Conservation (phyloP, 2,888 invertebrate genomes). For the Diabrotica balteata region DNA sequence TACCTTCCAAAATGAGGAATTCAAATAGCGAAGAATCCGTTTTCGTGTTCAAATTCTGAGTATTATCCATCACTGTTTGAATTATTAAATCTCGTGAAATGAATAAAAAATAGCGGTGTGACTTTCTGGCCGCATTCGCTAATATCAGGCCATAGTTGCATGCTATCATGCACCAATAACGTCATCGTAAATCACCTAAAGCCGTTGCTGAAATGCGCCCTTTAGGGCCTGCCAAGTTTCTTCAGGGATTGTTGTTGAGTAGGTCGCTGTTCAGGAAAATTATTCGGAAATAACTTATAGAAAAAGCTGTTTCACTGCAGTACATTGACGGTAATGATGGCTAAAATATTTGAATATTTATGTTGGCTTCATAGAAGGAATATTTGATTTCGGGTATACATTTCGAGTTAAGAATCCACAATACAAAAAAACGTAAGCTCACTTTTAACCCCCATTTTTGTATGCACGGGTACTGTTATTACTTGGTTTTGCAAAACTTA, state of each 20-base stretch:
- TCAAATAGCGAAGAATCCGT: constrained; percentile 16
- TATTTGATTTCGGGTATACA: no score
- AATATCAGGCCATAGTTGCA: constrained; percentile 27
- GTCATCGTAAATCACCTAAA: constrained; percentile 30
- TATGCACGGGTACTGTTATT: no score
- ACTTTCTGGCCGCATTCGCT: constrained; percentile 28
- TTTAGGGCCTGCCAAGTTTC: constrained; percentile 13
- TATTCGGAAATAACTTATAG: no score
- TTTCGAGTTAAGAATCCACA: no score
- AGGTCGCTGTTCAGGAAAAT: no score
- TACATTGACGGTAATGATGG: no score
- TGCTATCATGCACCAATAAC: constrained; percentile 29
- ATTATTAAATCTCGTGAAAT: constrained; percentile 20
- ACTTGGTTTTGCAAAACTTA: no score
- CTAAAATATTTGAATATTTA: no score
- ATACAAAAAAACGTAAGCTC: no score
- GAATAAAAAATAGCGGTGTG: constrained; percentile 24
- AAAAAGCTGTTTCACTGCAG: no score
- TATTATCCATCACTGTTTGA: constrained; percentile 22
- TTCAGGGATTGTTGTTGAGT: background rate
- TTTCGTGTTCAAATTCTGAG: constrained; percentile 13
- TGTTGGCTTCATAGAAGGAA: no score
- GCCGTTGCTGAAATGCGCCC: constrained; percentile 25
- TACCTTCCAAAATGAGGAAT: background rate
- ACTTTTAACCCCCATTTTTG: no score